phyloP scores from a whole-genome alignment of 2,888 invertebrate genomes.

The Yponomeuta cagnagella region DNA sequence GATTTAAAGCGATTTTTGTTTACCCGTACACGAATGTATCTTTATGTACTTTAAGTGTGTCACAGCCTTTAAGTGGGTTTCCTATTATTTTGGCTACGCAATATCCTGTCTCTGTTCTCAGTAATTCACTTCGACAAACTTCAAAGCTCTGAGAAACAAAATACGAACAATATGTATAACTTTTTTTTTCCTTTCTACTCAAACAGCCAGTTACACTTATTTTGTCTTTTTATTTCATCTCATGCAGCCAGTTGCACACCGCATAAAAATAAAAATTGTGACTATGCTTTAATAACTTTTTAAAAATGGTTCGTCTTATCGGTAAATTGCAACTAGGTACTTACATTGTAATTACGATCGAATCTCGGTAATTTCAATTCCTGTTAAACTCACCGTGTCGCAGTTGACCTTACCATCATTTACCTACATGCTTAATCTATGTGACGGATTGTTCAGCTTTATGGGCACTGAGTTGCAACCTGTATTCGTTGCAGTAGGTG shows the following conservation, averaged over 20 bases:
- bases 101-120: neutral
- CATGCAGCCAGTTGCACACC: no score
- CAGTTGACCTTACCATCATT: conserved; percentile 10
- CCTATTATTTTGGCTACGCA: neutral
- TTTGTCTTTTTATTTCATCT: no score
- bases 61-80: neutral
- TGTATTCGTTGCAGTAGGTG: neutral
- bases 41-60: neutral
- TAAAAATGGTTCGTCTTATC: neutral
- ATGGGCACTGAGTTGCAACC: neutral
- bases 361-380: neutral
- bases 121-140: neutral
- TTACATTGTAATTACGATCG: neutral
- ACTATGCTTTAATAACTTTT: neutral
- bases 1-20: neutral
- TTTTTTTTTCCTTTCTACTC: no score
- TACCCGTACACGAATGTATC: conserved; percentile 1
- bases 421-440: conserved; percentile 26
- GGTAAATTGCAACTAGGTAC: neutral
- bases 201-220: no score
- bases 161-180: no score
- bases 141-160: no score
- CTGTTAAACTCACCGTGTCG: neutral
- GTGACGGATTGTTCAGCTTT: conserved; percentile 22
- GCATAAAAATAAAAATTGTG: neutral